Conservation (phyloP, 2,797 vertebrate genomes). For the Halcyon leucocephala region DNA sequence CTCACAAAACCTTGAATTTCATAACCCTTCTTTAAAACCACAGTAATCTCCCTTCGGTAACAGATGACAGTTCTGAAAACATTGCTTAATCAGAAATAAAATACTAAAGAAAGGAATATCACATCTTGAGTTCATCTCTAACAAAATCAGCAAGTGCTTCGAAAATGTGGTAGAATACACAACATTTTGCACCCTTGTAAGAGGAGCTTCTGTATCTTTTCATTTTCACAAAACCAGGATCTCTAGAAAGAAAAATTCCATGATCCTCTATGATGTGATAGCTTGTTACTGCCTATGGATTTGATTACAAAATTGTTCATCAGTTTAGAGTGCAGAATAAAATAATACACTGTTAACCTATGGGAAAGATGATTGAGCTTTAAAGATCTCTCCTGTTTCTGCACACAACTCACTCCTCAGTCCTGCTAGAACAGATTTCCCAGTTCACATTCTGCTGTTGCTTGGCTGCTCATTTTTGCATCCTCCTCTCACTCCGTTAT, state of each 20-base stretch:
- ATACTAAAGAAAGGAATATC: not conserved
- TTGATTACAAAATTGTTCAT: not conserved
- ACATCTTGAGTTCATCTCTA: not conserved
- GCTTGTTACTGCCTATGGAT: not conserved
- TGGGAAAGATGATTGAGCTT: not conserved
- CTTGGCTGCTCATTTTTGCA: not conserved
- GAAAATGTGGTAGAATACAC: not conserved
- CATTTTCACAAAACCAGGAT: not conserved
- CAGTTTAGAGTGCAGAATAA: not conserved
- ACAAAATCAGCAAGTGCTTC: not conserved
- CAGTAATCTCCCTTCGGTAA: not conserved
- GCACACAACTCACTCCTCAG: not conserved
- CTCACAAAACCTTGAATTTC: not conserved
- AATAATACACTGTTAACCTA: not conserved
- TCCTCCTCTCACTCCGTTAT: not conserved
- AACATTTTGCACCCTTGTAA: not conserved
- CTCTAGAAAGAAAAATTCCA: not conserved
- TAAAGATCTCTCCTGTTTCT: not conserved
- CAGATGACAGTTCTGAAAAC: not conserved
- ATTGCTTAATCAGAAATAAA: not conserved
- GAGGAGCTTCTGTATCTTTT: not conserved
- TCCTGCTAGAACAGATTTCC: not conserved
- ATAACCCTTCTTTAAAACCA: not conserved
- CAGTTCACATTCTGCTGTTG: not conserved
- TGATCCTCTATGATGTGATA: rapidly evolving